A percentile compares a stretch with the other conserved stretches of the same genome.
These are phyloP conservation scores for Rosalia funebris DNA, from an alignment of 2,888 invertebrate genomes.

Conservation along the genomic window DNA sequence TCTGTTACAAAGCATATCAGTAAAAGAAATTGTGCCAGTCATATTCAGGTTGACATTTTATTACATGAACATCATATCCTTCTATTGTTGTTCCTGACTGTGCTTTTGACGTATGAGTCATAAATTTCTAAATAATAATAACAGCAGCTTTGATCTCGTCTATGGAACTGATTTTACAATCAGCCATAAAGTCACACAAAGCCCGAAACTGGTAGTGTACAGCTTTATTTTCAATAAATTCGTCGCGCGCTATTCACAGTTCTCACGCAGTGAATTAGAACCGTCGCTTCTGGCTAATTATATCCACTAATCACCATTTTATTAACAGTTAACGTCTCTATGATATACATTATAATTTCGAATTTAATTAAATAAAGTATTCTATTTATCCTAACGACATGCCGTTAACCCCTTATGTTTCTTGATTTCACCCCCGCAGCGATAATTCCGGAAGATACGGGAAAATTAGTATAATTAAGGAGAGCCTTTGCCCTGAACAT, in stretches of 20 bases:
- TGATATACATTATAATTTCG: conserved; percentile 1
- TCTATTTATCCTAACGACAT: conserved; percentile 6
- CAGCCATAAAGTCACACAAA: no score
- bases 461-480: conserved; percentile 1
- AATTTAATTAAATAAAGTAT: conserved; percentile 12
- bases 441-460: background rate
- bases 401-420: conserved; percentile 5
- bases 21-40: no score
- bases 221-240: background rate
- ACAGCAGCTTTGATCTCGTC: no score
- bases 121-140: no score
- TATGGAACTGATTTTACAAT: no score
- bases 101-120: no score
- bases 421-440: background rate
- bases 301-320: background rate
- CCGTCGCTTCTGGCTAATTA: conserved; percentile 7
- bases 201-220: no score
- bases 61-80: no score
- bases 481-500: background rate
- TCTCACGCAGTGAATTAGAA: conserved; percentile 2
- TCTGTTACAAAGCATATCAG: no score
- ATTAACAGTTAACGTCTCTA: conserved; percentile 6
- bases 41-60: no score
- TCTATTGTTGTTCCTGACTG: no score
- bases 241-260: background rate